Evolutionary conservation across 2,113 vertebrate species (phyloP).

Genomic region (Tragelaphus scriptus): DNA sequence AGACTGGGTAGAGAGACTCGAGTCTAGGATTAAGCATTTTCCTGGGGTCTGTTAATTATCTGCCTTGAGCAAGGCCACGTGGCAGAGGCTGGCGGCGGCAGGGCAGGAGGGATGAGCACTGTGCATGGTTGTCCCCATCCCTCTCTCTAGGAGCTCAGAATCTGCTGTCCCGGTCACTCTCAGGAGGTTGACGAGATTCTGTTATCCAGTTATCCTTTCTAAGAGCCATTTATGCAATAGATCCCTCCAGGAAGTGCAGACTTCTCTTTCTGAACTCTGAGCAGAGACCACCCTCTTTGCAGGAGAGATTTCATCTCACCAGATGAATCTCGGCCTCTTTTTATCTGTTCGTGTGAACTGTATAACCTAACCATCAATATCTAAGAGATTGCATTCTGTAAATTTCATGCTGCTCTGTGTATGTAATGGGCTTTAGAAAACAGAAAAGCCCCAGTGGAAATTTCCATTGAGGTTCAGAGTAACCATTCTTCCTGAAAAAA

Average conservation of each 20-base stretch:
- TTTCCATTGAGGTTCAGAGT: not conserved
- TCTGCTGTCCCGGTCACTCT: not conserved
- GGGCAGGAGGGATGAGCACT: not conserved
- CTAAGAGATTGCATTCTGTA: not conserved
- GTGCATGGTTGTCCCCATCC: not conserved
- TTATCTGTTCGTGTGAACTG: not conserved
- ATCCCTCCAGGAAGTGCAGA: not conserved
- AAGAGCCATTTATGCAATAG: not conserved
- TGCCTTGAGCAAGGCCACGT: not conserved
- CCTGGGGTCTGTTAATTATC: not conserved
- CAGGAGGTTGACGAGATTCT: not conserved
- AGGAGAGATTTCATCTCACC: slow-evolving; percentile 8
- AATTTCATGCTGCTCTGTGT: not conserved
- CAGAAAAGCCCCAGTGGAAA: not conserved
- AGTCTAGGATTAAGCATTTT: not conserved
- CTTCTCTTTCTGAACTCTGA: not conserved
- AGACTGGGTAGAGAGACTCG: not conserved
- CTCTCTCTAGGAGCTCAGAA: not conserved
- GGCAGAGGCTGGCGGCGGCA: not conserved
- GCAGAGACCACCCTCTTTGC: not conserved
- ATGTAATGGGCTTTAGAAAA: not conserved
- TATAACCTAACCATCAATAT: not conserved
- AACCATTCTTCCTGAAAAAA: not conserved
- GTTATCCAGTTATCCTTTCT: not conserved
- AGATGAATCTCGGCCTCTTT: not conserved